Percentiles rank a stretch among this genome's conserved stretches.
Conservation (phyloP, 2,888 invertebrate genomes). For the Stenoptilia bipunctidactyla region DNA sequence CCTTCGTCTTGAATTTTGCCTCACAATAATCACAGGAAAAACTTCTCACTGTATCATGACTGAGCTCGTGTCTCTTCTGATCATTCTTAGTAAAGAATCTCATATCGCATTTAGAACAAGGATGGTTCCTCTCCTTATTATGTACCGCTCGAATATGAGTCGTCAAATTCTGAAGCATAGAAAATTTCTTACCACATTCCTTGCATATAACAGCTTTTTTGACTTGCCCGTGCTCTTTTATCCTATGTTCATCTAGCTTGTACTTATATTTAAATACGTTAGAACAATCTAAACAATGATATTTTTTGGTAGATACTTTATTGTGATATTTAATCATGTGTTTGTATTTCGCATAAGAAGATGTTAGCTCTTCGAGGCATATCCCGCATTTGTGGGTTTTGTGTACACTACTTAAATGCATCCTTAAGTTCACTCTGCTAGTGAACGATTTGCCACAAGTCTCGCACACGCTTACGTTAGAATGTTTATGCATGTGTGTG, state of each 20-base stretch:
- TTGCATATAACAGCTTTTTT: constrained; percentile 20
- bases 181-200: constrained; percentile 28
- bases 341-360: constrained; percentile 13
- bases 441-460: constrained; percentile 30
- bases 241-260: constrained; percentile 20
- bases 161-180: constrained; percentile 22
- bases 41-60: constrained; percentile 25
- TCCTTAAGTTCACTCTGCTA: constrained; percentile 26
- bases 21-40: constrained; percentile 31
- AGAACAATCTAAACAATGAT: constrained; percentile 18
- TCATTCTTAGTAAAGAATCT: constrained; percentile 32
- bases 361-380: constrained; percentile 24
- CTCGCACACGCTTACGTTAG: constrained; percentile 31
- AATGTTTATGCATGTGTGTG: constrained; percentile 35
- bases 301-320: constrained; percentile 11
- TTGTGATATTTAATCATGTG: constrained; percentile 20
- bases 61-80: constrained; percentile 28
- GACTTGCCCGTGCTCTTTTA: constrained; percentile 25
- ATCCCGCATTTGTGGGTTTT: constrained; percentile 26
- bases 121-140: constrained; percentile 26
- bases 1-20: constrained; percentile 29
- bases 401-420: constrained; percentile 26
- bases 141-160: constrained; percentile 29
- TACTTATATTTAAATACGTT: constrained; percentile 22
- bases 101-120: constrained; percentile 25